Percentiles rank a stretch among this genome's conserved stretches.
These are phyloP conservation scores for Liopterus haemorrhoidalis DNA, from an alignment of 2,888 invertebrate genomes.

Conservation along the genomic window DNA sequence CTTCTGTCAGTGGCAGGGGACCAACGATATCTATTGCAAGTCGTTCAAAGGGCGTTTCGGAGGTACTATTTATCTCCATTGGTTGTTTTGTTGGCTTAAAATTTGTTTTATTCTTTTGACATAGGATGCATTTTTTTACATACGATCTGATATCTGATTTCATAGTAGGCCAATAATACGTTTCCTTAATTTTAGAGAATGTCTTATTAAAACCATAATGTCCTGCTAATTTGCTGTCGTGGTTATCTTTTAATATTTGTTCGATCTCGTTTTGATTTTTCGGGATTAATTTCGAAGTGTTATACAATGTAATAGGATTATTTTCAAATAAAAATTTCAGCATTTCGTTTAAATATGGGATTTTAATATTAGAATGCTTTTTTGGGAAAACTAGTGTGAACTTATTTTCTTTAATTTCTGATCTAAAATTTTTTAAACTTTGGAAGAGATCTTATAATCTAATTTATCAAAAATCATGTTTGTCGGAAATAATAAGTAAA, in stretches of 20 bases:
- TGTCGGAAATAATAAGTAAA: constrained; percentile 18
- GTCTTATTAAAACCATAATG: constrained; percentile 29
- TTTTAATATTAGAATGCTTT: constrained; percentile 13
- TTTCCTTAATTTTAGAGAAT: constrained; percentile 14
- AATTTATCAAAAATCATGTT: constrained; percentile 24
- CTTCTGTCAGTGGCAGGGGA: constrained; percentile 8
- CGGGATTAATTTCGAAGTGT: neutral
- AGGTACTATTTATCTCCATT: constrained; percentile 11
- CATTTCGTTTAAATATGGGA: constrained; percentile 16
- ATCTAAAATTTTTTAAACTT: constrained; percentile 14
- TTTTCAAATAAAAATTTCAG: constrained; percentile 20
- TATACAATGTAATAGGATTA: constrained; percentile 17
- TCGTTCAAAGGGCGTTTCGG: constrained; percentile 6
- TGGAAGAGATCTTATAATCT: constrained; percentile 21
- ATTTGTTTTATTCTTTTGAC: constrained; percentile 24
- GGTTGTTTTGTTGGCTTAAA: constrained; percentile 20
- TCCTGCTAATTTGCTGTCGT: constrained; percentile 23
- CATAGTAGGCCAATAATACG: constrained; percentile 26
- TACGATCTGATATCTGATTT: constrained; percentile 22
- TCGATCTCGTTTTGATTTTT: neutral
- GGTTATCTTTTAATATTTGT: constrained; percentile 11
- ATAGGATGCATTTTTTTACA: constrained; percentile 23
- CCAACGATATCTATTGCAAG: constrained; percentile 12
- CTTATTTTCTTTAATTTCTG: constrained; percentile 2
- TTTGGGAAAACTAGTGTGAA: constrained; percentile 14